phyloP scores from a whole-genome alignment of 2,113 vertebrate species.

The Toxotes chatareus region DNA sequence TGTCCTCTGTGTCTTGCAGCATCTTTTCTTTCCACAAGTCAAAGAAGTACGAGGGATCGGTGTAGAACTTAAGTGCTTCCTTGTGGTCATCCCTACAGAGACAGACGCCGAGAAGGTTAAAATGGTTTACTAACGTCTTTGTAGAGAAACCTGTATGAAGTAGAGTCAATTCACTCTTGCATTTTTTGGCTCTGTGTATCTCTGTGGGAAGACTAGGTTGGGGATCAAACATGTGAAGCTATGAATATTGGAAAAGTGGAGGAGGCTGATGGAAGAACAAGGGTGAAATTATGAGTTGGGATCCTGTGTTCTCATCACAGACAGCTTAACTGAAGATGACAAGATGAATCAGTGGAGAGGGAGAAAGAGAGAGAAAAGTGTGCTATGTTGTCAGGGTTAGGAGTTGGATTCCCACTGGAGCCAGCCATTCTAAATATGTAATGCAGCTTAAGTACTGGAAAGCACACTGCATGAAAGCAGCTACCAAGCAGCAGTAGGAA shows the following conservation, averaged over 20 bases:
- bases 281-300: neutral
- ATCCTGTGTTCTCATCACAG: slow-evolving; percentile 10
- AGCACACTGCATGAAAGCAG: slow-evolving; percentile 48
- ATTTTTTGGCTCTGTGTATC: neutral
- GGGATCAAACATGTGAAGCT: slow-evolving; percentile 25
- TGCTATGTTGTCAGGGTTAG: slow-evolving; percentile 32
- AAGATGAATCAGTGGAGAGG: slow-evolving; percentile 16
- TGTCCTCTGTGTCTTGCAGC: slow-evolving; percentile 99
- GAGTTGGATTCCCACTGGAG: slow-evolving; percentile 49
- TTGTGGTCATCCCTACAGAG: slow-evolving; percentile 94
- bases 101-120: slow-evolving; percentile 5
- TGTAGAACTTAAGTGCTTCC: slow-evolving; percentile 97
- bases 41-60: slow-evolving; percentile 98
- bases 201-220: neutral
- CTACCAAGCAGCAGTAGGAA: neutral
- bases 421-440: slow-evolving; percentile 51
- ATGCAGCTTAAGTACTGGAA: slow-evolving; percentile 49
- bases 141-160: neutral
- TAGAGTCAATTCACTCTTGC: neutral
- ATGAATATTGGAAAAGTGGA: slow-evolving; percentile 40
- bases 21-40: slow-evolving; percentile 99
- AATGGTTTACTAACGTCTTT: neutral
- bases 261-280: slow-evolving; percentile 23
- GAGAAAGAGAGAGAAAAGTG: slow-evolving; percentile 23
- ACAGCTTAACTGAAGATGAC: slow-evolving; percentile 7